A percentile compares a stretch with the other conserved stretches of the same genome.
phyloP scores from a whole-genome alignment of 2,797 vertebrate genomes.

The Tiaroga cobitis region DNA sequence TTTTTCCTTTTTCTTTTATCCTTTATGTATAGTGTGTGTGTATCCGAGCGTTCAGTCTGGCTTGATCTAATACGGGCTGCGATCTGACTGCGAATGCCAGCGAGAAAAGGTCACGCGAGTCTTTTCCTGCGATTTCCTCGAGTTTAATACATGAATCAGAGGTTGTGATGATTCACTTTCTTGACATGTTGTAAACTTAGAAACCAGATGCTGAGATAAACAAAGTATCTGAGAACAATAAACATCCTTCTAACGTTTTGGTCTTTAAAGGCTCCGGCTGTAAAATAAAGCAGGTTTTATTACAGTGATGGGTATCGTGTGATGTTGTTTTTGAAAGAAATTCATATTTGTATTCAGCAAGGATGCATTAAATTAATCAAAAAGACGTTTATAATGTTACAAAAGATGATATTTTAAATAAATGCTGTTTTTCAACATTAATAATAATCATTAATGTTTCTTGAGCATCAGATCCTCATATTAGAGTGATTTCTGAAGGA shows the following conservation, averaged over 20 bases:
- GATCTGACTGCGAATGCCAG: neutral
- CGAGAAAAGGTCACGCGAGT: neutral
- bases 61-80: neutral
- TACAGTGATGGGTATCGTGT: neutral
- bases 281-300: neutral
- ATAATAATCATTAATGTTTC: too few species aligned
- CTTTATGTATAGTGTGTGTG: neutral
- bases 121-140: neutral
- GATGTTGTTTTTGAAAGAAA: too few species aligned
- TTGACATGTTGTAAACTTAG: conserved; percentile 16
- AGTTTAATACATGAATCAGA: conserved; percentile 21
- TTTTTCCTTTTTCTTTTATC: conserved; percentile 18
- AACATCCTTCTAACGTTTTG: neutral
- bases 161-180: conserved; percentile 31
- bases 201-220: conserved; percentile 16
- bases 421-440: too few species aligned
- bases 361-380: neutral
- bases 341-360: too few species aligned
- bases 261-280: neutral
- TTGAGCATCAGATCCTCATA: neutral
- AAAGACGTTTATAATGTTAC: neutral
- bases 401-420: too few species aligned
- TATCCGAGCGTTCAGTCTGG: neutral
- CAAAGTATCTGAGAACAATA: neutral
- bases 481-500: neutral